These are phyloP conservation scores for Micromys minutus DNA, from an alignment of 2,113 vertebrate species.

Conservation along the genomic window DNA sequence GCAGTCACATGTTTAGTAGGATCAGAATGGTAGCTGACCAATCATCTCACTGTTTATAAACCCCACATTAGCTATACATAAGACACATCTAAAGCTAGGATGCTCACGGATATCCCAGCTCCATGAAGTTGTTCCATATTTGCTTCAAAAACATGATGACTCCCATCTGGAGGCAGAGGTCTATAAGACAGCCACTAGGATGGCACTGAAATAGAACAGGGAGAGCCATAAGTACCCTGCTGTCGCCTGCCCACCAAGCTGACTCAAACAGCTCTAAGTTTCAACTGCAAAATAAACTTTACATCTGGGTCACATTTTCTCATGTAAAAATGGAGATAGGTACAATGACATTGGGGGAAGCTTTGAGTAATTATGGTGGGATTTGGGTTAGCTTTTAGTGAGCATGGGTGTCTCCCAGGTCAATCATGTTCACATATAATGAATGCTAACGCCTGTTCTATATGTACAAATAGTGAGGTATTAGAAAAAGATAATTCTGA, in stretches of 20 bases:
- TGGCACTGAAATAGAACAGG: conserved; percentile 91
- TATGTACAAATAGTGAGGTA: not conserved
- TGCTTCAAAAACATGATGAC: conserved; percentile 99
- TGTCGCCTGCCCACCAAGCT: not conserved
- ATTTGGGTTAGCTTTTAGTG: not conserved
- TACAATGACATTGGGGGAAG: not conserved
- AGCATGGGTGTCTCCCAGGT: not conserved
- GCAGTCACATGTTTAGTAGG: not conserved
- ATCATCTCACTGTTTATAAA: not conserved
- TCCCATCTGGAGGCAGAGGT: conserved; percentile 99
- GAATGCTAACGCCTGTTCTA: not conserved
- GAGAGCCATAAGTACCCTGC: not conserved
- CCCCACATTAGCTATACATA: not conserved
- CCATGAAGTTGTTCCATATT: conserved; percentile 99
- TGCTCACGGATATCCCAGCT: conserved; percentile 97
- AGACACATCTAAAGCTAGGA: not conserved
- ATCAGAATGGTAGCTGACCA: not conserved
- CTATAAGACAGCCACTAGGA: conserved; percentile 98
- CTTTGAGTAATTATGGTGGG: not conserved
- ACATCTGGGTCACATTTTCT: not conserved
- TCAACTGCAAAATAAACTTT: not conserved
- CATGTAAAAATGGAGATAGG: not conserved
- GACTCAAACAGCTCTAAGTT: not conserved
- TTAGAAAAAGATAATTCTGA: not conserved
- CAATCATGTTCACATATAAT: not conserved